Evolutionary conservation across 2,113 vertebrate species (phyloP).

Genomic region (Leucopternis melanops): DNA sequence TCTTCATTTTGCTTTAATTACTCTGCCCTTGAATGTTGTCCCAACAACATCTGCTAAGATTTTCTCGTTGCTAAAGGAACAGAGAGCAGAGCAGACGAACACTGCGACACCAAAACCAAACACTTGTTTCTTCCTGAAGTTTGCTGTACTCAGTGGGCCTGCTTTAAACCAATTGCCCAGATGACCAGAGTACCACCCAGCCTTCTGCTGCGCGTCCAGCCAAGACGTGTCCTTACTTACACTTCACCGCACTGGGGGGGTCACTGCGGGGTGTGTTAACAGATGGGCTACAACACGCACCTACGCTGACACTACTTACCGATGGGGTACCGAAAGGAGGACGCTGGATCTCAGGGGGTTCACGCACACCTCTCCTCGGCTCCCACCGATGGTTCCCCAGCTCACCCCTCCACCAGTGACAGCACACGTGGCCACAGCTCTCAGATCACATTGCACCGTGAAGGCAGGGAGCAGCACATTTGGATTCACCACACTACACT

Average conservation of each 20-base stretch:
- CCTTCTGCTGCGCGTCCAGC: background rate
- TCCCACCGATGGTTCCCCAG: rapidly evolving
- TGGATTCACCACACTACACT: background rate
- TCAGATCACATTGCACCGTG: rapidly evolving
- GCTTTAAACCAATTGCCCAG: background rate
- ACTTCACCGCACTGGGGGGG: rapidly evolving
- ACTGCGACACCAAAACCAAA: rapidly evolving
- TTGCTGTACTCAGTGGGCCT: rapidly evolving
- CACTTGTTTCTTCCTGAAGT: background rate
- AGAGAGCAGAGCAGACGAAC: background rate
- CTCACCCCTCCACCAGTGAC: background rate
- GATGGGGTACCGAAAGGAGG: rapidly evolving
- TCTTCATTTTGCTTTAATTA: background rate
- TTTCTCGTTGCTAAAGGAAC: background rate
- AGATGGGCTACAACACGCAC: background rate
- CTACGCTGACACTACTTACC: background rate
- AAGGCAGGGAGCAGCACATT: background rate
- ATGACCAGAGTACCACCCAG: rapidly evolving
- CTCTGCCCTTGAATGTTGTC: background rate
- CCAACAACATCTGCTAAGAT: background rate
- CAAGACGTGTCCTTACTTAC: rapidly evolving
- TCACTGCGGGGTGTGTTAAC: rapidly evolving
- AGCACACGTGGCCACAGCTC: background rate
- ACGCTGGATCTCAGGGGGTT: background rate
- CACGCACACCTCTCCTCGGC: background rate